Evolutionary conservation across 2,888 invertebrate genomes (phyloP), one percentile per base, ranked within the genome.

Genomic region (Euplexia lucipara): DNA sequence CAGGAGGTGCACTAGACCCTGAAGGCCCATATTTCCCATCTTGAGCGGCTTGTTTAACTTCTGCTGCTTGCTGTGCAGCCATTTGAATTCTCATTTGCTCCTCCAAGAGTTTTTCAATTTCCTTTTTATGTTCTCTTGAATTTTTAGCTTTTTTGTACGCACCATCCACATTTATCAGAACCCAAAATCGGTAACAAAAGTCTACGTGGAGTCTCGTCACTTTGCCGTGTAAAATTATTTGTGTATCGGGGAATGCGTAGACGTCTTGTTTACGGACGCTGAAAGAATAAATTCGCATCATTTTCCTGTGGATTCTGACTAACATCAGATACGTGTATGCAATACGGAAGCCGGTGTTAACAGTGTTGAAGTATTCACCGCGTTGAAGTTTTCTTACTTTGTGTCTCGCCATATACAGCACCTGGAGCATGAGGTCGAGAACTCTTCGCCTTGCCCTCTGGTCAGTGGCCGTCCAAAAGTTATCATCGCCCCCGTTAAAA

Each of bases 351-450:
- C 48, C 37, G 3, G 41, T 22, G 6, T 77, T 66, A 1, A 20
- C 53, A 0, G 18, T 37, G 26, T 16, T 53, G 12, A 49, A 74
- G 52, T 42, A 37, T 42, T 42, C 39, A 14, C 8, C 18, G 0
- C 0, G 0, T 49, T 53, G 16, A 1, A 74, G 16, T 20, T 18
- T 34, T 14, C 9, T 48, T 14, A 74, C 4, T 32, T 60, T 77
- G 10, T 77, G 78, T n/a, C 73, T 44, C 8, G 66, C 22, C 73
- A 74, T 74, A 20, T 74, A 74, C 6, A 74, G 0, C 2, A 60
- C 41, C 10, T 74, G 73, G 1, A 74, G 37, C 73, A 74, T 74
- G 1, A 65, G 22, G 3, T 74, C 73, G 2, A 60, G 3, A 1
- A 0, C 0, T 22, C 48, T 77, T 3, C 73, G 52, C 14, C 37